Evolutionary conservation across 2,797 vertebrate genomes (phyloP), one percentile per base, ranked within the genome.

Genomic region (Bovichtus variegatus): DNA sequence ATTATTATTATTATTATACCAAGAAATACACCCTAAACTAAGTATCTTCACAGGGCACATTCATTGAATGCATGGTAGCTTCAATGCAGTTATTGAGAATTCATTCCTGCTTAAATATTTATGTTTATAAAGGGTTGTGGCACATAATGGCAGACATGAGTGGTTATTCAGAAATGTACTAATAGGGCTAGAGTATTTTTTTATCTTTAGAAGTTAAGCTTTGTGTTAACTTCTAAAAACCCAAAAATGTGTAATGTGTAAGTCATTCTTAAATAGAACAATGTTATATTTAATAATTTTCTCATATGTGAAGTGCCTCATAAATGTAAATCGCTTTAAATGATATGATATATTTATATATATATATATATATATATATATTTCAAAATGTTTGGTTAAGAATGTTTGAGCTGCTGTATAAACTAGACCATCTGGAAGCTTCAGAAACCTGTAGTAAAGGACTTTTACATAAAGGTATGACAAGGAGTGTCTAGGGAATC

Each of bases 301-400:
- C 5, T 60, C n/a, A 68, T 49, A 66, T 34, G 53, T 47, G 5
- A 76, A 88, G 81, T 88, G 73, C 67, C 79, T 85, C 57, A 58
- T 79, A 23, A 79, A 74, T 6, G 66, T 18, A 51, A 23, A 57
- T 75, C 49, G 50, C 8, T 3, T 13, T 50, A 62, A 61, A 5
- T 1, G 71, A 59, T 43, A 36, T 23, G 60, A 19, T 11, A 46
- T 25, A n/a, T 44, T 65, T 9, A 72, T 25, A 38, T 1, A 36
- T 25, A 11, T 36, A 63, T 9, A 67, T 27, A 40, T 1, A 66
- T n/a, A 64, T 50, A 51, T 47, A 41, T 0, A 25, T 40, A 27
- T 71, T 64, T 50, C 0, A 29, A 75, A 64, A 69, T 66, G 25
- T 31, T 41, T 44, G 21, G 46, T 54, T 23, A 18, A 54, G 16